These are phyloP conservation scores for Cettia cetti DNA, from an alignment of 2,113 vertebrate genomes.

Conservation along the genomic window DNA sequence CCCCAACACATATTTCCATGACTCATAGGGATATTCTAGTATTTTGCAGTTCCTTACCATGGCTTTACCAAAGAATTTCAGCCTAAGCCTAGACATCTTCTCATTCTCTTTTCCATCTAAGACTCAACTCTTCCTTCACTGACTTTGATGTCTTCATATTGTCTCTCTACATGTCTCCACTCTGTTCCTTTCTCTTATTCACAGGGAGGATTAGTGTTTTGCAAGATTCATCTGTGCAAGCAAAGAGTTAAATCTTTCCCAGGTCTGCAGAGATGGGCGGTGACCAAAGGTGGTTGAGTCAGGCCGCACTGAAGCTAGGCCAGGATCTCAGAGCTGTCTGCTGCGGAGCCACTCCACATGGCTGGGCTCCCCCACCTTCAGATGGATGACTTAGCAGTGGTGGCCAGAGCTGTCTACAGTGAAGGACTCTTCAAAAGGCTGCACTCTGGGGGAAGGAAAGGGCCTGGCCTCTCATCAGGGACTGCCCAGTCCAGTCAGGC, in stretches of 20 bases:
- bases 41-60: background rate
- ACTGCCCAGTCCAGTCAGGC: fast-evolving
- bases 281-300: background rate
- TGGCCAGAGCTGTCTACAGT: background rate
- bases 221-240: background rate
- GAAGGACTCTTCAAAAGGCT: background rate
- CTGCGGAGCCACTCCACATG: background rate
- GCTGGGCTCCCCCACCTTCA: too few species aligned
- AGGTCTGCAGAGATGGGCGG: background rate
- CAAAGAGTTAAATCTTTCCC: background rate
- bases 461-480: background rate
- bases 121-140: background rate
- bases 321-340: background rate
- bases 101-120: background rate
- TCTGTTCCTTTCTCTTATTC: background rate
- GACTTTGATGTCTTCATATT: background rate
- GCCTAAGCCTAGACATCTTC: background rate
- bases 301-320: background rate
- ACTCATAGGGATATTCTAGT: background rate
- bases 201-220: background rate
- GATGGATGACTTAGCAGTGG: background rate
- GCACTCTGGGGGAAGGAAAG: background rate
- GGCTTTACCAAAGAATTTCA: background rate
- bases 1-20: background rate
- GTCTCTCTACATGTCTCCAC: background rate